Conservation (phyloP, 2,113 vertebrate genomes). For the Psilopsiagon aymara region DNA sequence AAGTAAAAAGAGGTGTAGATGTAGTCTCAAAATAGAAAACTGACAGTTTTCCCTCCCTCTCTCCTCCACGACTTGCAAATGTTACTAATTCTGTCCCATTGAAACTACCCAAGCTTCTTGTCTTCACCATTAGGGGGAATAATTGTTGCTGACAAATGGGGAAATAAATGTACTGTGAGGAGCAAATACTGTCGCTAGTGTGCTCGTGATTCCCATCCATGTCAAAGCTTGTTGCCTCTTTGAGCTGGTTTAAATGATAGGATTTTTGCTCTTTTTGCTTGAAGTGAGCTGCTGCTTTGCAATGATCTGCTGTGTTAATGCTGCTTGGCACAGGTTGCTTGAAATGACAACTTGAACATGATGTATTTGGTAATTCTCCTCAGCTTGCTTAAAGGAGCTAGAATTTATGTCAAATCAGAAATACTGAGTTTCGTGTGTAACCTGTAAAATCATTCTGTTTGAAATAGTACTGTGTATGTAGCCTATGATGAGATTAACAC, state of each 20-base stretch:
- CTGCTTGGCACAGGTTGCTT: conserved; percentile 27
- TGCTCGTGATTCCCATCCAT: conserved; percentile 20
- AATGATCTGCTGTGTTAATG: conserved; percentile 13
- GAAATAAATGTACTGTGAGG: conserved; percentile 36
- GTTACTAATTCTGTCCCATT: conserved; percentile 35
- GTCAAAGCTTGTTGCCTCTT: conserved; percentile 56
- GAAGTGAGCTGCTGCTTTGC: conserved; percentile 49
- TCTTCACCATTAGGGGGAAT: conserved; percentile 60
- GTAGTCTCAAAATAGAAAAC: not conserved
- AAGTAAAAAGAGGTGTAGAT: not conserved
- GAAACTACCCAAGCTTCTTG: conserved; percentile 26
- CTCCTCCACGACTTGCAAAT: conserved; percentile 38
- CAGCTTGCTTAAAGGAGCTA: not conserved
- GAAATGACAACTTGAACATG: not conserved
- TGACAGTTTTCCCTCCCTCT: conserved; percentile 38
- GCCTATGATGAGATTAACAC: not conserved
- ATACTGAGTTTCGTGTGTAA: not conserved
- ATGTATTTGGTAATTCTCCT: not conserved
- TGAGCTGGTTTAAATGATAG: conserved; percentile 27
- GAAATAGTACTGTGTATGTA: not conserved
- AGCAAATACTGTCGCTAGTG: conserved; percentile 15
- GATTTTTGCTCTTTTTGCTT: conserved; percentile 22
- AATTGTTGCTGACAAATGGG: conserved; percentile 61
- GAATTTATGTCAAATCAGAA: not conserved
- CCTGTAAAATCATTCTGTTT: not conserved